Evolutionary conservation across 2,797 vertebrate species (phyloP).

Genomic region (Heliangelus exortis): DNA sequence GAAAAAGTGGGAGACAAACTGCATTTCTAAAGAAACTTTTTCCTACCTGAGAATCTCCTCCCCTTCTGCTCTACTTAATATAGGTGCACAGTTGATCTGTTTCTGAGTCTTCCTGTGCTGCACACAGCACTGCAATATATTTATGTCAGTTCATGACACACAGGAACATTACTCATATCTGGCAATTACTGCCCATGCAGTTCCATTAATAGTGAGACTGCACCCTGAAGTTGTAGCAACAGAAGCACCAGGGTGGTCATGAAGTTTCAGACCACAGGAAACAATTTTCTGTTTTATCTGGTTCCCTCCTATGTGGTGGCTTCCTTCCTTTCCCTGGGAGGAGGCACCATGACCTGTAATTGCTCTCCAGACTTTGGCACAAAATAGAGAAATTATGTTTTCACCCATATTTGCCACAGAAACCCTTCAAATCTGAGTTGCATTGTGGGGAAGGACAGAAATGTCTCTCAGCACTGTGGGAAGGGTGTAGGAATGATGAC

Average conservation of each 20-base stretch:
- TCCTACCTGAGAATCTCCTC: background rate
- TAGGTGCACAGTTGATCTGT: background rate
- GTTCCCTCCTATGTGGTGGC: background rate
- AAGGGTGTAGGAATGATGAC: constrained; percentile 10
- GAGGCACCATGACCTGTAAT: background rate
- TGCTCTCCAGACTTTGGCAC: background rate
- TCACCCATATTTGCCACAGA: background rate
- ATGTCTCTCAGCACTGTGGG: background rate
- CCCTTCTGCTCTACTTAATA: background rate
- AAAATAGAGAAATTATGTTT: background rate
- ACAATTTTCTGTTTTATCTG: background rate
- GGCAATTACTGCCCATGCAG: constrained; percentile 4
- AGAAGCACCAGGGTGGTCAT: background rate
- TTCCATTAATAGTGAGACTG: background rate
- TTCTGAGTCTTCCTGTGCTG: background rate
- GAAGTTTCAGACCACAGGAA: background rate
- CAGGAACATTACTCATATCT: background rate
- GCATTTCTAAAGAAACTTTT: background rate
- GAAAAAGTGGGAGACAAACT: background rate
- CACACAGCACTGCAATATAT: background rate
- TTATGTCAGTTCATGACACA: background rate
- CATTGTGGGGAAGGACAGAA: background rate
- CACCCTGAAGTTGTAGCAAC: constrained; percentile 12
- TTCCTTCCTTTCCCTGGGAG: background rate
- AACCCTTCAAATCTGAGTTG: constrained; percentile 2